phyloP scores from a whole-genome alignment of 2,888 invertebrate genomes.

The Erannis defoliaria region DNA sequence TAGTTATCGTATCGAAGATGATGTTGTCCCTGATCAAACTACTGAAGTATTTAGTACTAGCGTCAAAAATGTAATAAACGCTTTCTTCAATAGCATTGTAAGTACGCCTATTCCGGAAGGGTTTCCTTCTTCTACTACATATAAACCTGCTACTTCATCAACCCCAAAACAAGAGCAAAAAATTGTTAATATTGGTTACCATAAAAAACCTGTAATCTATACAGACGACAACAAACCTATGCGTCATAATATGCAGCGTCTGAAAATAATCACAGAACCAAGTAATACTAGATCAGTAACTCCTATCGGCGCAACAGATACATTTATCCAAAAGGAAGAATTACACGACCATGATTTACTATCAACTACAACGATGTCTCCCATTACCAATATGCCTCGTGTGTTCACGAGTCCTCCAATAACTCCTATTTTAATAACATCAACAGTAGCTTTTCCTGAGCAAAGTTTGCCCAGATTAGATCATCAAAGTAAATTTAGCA shows the following conservation, averaged over 20 bases:
- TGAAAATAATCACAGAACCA: constrained; percentile 75
- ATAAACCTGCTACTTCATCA: constrained; percentile 47
- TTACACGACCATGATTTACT: constrained; percentile 54
- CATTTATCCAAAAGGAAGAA: constrained; percentile 24
- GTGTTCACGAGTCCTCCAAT: constrained; percentile 54
- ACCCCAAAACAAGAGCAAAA: constrained; percentile 54
- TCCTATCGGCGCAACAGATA: constrained; percentile 45
- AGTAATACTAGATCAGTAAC: constrained; percentile 51
- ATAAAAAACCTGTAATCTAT: constrained; percentile 68
- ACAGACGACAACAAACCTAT: constrained; percentile 67
- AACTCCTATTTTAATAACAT: constrained; percentile 57
- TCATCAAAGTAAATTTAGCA: constrained; percentile 67
- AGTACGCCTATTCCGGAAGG: constrained; percentile 55
- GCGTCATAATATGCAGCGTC: constrained; percentile 63
- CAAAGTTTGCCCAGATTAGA: constrained; percentile 53
- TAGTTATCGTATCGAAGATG: constrained; percentile 73
- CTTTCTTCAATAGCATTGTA: constrained; percentile 70
- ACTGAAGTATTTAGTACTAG: constrained; percentile 76
- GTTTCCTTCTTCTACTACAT: constrained; percentile 53
- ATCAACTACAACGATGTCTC: constrained; percentile 56
- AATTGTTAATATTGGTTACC: constrained; percentile 74
- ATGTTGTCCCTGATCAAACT: constrained; percentile 70
- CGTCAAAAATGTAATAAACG: constrained; percentile 74
- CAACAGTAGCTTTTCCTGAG: constrained; percentile 49
- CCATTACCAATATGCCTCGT: constrained; percentile 55